A percentile compares a stretch with the other conserved stretches of the same genome.
Conservation (phyloP, 2,888 invertebrate genomes). For the Zonitis immaculata region DNA sequence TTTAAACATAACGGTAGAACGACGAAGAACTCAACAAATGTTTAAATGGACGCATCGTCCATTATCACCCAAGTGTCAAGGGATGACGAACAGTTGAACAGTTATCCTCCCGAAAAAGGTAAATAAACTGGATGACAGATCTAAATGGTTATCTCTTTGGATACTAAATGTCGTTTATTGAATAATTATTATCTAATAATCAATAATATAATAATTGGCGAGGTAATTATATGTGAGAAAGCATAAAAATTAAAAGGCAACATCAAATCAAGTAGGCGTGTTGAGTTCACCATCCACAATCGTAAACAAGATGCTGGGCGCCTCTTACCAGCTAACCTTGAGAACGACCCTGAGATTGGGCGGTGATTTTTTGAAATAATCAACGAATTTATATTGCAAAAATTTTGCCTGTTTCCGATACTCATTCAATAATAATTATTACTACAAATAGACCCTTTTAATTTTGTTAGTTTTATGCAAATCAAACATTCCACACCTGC, state of each 20-base stretch:
- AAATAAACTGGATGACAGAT: constrained; percentile 47
- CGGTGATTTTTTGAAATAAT: constrained; percentile 26
- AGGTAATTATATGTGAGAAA: neutral
- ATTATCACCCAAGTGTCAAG: constrained; percentile 97
- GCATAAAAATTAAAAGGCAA: constrained; percentile 3
- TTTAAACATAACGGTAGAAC: constrained; percentile 7
- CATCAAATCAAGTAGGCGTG: constrained; percentile 40
- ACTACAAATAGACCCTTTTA: constrained; percentile 11
- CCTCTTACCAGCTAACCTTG: constrained; percentile 40
- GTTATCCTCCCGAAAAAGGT: constrained; percentile 91
- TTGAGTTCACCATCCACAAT: constrained; percentile 10
- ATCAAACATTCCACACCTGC: constrained; percentile 38
- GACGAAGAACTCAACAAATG: constrained; percentile 52
- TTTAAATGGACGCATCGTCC: constrained; percentile 97
- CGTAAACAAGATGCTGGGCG: constrained; percentile 36
- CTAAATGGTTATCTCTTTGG: neutral
- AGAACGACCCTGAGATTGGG: constrained; percentile 36
- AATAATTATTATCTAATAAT: neutral
- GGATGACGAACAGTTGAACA: constrained; percentile 94
- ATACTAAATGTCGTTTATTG: neutral
- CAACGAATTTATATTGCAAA: constrained; percentile 27
- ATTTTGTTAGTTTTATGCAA: constrained; percentile 25
- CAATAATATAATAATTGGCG: neutral
- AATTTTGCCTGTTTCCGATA: constrained; percentile 11
- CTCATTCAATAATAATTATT: neutral